These are phyloP conservation scores for Sphenodon punctatus DNA, from an alignment of 2,797 vertebrate species.

Conservation along the genomic window DNA sequence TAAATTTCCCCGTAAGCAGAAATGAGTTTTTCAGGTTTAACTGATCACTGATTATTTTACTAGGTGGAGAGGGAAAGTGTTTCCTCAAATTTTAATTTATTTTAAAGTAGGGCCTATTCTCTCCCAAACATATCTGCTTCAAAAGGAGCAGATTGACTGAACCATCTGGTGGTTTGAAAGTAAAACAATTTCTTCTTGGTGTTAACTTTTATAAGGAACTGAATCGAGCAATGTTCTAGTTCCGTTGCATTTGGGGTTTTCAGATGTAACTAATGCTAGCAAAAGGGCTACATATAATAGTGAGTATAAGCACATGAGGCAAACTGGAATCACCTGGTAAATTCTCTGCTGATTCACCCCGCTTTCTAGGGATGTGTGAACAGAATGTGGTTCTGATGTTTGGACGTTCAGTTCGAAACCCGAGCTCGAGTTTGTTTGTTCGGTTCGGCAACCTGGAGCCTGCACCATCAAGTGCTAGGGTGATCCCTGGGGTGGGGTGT, in stretches of 20 bases:
- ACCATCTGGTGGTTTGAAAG: background rate
- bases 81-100: no score
- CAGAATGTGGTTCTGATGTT: no score
- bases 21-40: background rate
- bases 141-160: background rate
- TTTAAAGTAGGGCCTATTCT: fast-evolving
- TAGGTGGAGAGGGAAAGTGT: no score
- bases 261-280: background rate
- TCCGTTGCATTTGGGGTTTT: background rate
- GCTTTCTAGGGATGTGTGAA: no score
- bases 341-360: background rate
- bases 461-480: no score
- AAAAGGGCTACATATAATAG: background rate
- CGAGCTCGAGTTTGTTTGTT: no score
- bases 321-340: background rate
- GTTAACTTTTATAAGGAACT: background rate
- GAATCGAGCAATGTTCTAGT: background rate
- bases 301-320: background rate
- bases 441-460: no score
- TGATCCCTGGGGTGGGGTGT: no score
- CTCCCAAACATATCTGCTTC: background rate
- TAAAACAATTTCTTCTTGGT: background rate
- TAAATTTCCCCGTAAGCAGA: background rate
- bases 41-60: background rate
- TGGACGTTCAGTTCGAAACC: no score